Percentiles rank a stretch among this genome's conserved stretches.
phyloP scores from a whole-genome alignment of 2,113 vertebrate species.

The Jaculus jaculus region DNA sequence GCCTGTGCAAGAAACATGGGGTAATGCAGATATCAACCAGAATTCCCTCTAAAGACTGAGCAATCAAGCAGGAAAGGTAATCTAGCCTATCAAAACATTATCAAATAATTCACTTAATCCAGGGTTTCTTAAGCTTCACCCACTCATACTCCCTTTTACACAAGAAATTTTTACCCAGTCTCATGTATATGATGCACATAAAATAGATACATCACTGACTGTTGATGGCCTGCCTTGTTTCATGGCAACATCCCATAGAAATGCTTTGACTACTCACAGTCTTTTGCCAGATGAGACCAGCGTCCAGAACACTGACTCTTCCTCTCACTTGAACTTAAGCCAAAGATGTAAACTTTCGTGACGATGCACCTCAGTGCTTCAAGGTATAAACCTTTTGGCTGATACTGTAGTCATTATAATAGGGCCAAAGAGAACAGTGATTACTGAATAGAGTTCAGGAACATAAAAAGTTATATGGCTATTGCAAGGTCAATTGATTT shows the following conservation, averaged over 20 bases:
- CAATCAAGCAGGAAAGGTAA: neutral
- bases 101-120: too few species aligned
- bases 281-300: neutral
- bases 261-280: neutral
- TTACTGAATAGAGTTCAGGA: conserved; percentile 97
- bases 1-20: neutral
- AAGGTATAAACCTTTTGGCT: neutral
- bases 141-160: too few species aligned
- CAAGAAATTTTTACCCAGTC: too few species aligned
- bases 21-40: neutral
- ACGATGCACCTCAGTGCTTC: neutral
- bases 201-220: too few species aligned
- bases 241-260: neutral
- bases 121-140: too few species aligned
- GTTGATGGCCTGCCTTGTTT: neutral
- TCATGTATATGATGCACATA: too few species aligned
- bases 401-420: neutral
- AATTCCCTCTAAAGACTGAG: too few species aligned
- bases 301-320: neutral
- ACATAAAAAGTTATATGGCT: conserved; percentile 84
- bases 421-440: conserved; percentile 91
- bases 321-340: neutral
- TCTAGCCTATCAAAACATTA: neutral
- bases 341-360: neutral
- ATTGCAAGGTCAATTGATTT: conserved; percentile 97